Conservation (phyloP, 2,888 invertebrate genomes). For the Brachypterus glaber region DNA sequence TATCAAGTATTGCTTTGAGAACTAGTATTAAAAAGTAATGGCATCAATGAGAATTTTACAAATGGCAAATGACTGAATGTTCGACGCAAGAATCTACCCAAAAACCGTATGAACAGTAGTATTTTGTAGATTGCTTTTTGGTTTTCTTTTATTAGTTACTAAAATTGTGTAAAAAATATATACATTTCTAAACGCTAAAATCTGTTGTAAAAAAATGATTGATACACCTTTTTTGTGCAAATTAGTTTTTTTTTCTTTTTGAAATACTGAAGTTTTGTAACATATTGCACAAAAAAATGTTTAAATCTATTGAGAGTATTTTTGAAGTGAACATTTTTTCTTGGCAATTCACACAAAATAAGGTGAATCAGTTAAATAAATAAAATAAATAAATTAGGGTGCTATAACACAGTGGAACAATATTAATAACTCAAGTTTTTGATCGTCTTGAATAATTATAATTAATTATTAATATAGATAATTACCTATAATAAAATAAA, state of each 20-base stretch:
- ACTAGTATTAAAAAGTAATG: constrained; percentile 25
- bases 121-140: constrained; percentile 32
- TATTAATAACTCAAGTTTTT: constrained; percentile 1
- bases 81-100: constrained; percentile 28
- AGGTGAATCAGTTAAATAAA: not conserved
- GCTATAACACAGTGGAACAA: constrained; percentile 14
- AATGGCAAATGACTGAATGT: constrained; percentile 15
- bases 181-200: constrained; percentile 21
- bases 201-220: constrained; percentile 1
- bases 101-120: constrained; percentile 26
- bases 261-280: constrained; percentile 4
- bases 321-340: constrained; percentile 12
- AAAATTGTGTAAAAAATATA: constrained; percentile 30
- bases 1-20: constrained; percentile 14
- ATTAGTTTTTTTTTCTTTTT: constrained; percentile 9
- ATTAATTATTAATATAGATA: no score
- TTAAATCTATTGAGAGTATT: no score
- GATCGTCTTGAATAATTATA: no score
- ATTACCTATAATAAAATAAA: no score
- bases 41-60: constrained; percentile 25
- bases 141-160: constrained; percentile 25
- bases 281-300: constrained; percentile 15
- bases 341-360: constrained; percentile 5
- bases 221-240: constrained; percentile 8
- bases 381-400: constrained; percentile 2